Percentiles rank a stretch among this genome's conserved stretches.
Conservation (phyloP, 2,797 vertebrate species). For the Chrysocyon brachyurus region DNA sequence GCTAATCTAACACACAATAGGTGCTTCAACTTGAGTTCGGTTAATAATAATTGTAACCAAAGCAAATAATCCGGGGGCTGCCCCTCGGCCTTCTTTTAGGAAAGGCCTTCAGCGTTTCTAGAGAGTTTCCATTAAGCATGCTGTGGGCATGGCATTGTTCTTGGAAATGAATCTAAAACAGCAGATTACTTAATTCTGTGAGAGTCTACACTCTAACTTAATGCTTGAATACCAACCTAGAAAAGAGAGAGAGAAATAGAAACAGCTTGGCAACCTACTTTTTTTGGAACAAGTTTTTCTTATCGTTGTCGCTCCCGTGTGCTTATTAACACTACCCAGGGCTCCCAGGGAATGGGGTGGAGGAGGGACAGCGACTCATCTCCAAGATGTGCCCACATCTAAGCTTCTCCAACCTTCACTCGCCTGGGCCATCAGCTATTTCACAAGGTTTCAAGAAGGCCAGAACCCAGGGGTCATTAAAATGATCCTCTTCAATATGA, state of each 20-base stretch:
- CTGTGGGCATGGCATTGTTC: neutral
- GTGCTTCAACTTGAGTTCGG: neutral
- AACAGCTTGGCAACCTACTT: neutral
- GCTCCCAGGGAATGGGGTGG: fast-evolving
- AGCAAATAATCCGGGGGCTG: neutral
- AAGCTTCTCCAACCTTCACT: neutral
- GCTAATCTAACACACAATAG: neutral
- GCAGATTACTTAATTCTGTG: neutral
- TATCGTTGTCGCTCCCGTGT: neutral
- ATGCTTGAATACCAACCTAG: neutral
- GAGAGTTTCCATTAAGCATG: neutral
- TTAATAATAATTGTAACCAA: neutral
- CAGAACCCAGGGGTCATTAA: neutral
- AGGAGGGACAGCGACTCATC: fast-evolving
- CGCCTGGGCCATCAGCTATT: neutral
- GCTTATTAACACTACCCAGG: neutral
- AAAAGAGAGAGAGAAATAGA: neutral
- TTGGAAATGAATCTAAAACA: neutral
- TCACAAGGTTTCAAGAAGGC: neutral
- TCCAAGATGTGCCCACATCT: fast-evolving
- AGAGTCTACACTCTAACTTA: neutral
- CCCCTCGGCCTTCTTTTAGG: fast-evolving
- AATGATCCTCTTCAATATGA: neutral
- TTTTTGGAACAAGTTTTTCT: neutral
- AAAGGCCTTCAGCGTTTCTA: neutral